Evolutionary conservation across 2,888 invertebrate genomes (phyloP).

Genomic region (Sinhomidia bicolor): DNA sequence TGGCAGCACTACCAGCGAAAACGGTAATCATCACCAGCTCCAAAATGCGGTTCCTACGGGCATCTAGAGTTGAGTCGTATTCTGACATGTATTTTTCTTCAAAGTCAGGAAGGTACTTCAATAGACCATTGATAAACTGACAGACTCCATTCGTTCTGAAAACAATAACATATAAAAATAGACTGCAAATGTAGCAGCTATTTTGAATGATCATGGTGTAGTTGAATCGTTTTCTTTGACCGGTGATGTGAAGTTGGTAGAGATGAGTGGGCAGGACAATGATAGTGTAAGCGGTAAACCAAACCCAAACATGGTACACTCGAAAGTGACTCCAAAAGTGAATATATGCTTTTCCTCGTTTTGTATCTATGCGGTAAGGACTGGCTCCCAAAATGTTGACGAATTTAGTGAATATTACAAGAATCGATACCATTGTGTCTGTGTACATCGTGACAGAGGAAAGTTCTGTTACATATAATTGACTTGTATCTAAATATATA

Average conservation of each 20-base stretch:
- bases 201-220: neutral
- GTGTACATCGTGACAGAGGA: no score
- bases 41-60: neutral
- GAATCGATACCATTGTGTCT: no score
- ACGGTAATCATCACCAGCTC: neutral
- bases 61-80: neutral
- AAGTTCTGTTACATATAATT: no score
- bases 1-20: neutral
- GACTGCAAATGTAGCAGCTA: neutral
- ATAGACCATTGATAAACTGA: neutral
- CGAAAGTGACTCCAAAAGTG: constrained; percentile 29
- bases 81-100: constrained; percentile 5
- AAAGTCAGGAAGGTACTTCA: neutral
- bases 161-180: neutral
- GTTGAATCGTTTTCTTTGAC: neutral
- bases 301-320: neutral
- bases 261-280: constrained; percentile 2
- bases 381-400: neutral
- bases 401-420: no score
- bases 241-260: neutral
- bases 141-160: neutral
- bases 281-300: neutral
- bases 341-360: neutral
- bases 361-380: neutral
- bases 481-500: no score